Evolutionary conservation across 2,888 invertebrate genomes (phyloP).

Genomic region (Ariolimax columbianus): DNA sequence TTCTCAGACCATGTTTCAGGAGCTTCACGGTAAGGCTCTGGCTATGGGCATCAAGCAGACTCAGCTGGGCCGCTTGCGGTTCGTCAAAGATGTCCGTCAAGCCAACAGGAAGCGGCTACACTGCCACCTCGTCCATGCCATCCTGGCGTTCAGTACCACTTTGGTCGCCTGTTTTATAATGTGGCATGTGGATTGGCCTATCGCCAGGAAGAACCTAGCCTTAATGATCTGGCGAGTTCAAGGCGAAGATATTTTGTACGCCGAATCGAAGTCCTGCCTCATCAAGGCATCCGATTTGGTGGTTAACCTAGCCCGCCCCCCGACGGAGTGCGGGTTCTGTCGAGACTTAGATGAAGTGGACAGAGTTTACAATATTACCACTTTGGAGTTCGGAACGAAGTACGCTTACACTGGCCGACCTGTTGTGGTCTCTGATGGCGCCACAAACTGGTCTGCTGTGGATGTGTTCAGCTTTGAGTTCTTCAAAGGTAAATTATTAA

Average conservation of each 20-base stretch:
- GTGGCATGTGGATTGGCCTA: slow-evolving; percentile 66
- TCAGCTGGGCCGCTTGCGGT: slow-evolving; percentile 62
- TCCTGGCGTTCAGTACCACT: slow-evolving; percentile 13
- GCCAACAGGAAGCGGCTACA: slow-evolving; percentile 17
- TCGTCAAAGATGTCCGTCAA: slow-evolving; percentile 56
- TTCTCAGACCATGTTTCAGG: slow-evolving; percentile 42
- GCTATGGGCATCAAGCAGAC: slow-evolving; percentile 61
- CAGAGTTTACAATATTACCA: slow-evolving; percentile 84
- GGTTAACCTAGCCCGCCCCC: slow-evolving; percentile 84
- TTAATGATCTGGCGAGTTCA: slow-evolving; percentile 60
- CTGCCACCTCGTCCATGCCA: neutral
- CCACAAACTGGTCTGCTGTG: slow-evolving; percentile 88
- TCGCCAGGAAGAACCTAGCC: slow-evolving; percentile 57
- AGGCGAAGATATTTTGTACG: slow-evolving; percentile 56
- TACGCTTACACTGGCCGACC: slow-evolving; percentile 89
- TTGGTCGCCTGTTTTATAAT: slow-evolving; percentile 44
- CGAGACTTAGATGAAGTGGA: slow-evolving; percentile 83
- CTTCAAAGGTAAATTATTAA: slow-evolving; percentile 82
- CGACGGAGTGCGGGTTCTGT: slow-evolving; percentile 90
- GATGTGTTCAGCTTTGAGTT: slow-evolving; percentile 88
- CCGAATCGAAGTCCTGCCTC: slow-evolving; percentile 63
- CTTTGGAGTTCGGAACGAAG: slow-evolving; percentile 85
- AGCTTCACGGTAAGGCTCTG: slow-evolving; percentile 62
- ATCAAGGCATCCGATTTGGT: slow-evolving; percentile 61
- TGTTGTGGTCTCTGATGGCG: slow-evolving; percentile 91